Percentiles rank a stretch among this genome's conserved stretches.
These are phyloP conservation scores for Psittacula derbiana DNA, from an alignment of 2,797 vertebrate genomes.

Conservation along the genomic window DNA sequence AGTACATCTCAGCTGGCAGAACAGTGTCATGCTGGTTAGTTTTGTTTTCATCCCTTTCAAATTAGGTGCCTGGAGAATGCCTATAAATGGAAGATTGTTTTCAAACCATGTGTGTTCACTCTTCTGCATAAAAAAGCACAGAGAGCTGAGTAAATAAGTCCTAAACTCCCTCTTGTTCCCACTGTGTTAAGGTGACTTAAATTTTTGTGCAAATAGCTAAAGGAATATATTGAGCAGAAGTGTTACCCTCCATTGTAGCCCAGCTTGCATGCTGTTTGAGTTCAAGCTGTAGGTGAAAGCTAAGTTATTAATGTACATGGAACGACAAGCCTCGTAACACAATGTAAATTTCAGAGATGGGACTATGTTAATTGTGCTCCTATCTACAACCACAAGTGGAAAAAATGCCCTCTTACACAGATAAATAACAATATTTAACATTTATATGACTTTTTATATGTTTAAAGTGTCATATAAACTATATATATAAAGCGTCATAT, in stretches of 20 bases:
- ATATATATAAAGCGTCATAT: too few species aligned
- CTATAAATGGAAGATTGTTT: slow-evolving; percentile 44
- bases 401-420: neutral
- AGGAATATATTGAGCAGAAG: neutral
- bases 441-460: neutral
- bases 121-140: neutral
- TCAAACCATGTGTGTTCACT: neutral
- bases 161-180: neutral
- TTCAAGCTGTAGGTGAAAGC: neutral
- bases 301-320: neutral
- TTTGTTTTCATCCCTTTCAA: slow-evolving; percentile 31
- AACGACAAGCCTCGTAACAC: neutral
- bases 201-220: neutral
- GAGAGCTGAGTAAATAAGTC: neutral
- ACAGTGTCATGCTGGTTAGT: neutral
- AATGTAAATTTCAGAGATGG: neutral
- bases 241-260: neutral
- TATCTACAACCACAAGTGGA: neutral
- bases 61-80: slow-evolving; percentile 28
- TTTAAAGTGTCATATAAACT: neutral
- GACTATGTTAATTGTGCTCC: neutral
- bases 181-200: neutral
- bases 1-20: neutral
- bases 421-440: neutral
- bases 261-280: neutral